Conservation (phyloP, 1,140 invertebrate genomes). For the Zaprionus africanus region DNA sequence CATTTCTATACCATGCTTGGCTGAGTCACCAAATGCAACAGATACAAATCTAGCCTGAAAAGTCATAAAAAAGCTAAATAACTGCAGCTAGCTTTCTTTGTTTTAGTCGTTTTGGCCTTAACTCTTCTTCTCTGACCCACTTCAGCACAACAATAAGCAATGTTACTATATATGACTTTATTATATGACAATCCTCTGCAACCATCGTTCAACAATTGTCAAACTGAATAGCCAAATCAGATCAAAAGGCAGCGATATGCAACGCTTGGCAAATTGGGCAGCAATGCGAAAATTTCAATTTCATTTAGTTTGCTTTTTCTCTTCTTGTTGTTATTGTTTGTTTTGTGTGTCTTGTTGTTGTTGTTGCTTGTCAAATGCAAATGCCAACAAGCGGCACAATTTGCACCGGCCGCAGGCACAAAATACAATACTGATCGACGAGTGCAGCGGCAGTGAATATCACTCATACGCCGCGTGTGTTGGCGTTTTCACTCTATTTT, state of each 20-base stretch:
- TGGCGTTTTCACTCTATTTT: slow-evolving; percentile 19
- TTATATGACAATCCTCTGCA: slow-evolving; percentile 5
- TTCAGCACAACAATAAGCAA: not conserved
- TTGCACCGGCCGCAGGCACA: slow-evolving; percentile 47
- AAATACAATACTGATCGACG: slow-evolving; percentile 64
- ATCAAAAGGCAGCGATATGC: slow-evolving; percentile 68
- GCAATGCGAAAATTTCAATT: slow-evolving; percentile 38
- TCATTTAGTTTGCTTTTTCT: slow-evolving; percentile 36
- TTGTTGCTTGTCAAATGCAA: slow-evolving; percentile 68
- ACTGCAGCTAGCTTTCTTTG: not conserved
- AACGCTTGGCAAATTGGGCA: slow-evolving; percentile 64
- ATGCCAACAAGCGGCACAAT: slow-evolving; percentile 62
- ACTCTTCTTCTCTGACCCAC: slow-evolving; percentile 2
- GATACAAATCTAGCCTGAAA: not conserved
- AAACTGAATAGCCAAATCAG: slow-evolving; percentile 34
- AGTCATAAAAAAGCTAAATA: not conserved
- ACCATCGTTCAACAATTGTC: slow-evolving; percentile 2
- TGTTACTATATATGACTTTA: not conserved
- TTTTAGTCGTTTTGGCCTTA: not conserved
- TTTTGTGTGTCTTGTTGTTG: slow-evolving; percentile 13
- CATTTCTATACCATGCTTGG: not conserved
- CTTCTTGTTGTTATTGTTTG: slow-evolving; percentile 28
- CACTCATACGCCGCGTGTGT: slow-evolving; percentile 72
- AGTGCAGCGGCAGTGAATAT: slow-evolving; percentile 51
- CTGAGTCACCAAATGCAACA: not conserved